Conservation (phyloP, 2,113 vertebrate genomes). For the Ovis aries region ARS-UI_Ramb_v3.0 NC_056069.1:31352001-31352500, state of each 20-base stretch:
- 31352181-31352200: background rate
- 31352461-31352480: background rate
- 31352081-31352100: too few species aligned
- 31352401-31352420: too few species aligned
- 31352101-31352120: too few species aligned
- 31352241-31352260: background rate
- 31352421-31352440: background rate
- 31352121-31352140: too few species aligned
- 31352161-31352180: too few species aligned
- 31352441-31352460: background rate
- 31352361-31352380: background rate
- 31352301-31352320: background rate
- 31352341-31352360: background rate
- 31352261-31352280: background rate
- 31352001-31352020: accelerated
- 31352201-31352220: background rate
- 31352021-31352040: too few species aligned
- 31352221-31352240: background rate
- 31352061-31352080: too few species aligned
- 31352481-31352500: background rate
- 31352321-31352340: background rate
- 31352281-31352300: background rate
- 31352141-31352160: too few species aligned
- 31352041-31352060: too few species aligned
- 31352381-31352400: background rate